Evolutionary conservation across 2,888 invertebrate species (phyloP).

Genomic region (Andrena bicolor): DNA sequence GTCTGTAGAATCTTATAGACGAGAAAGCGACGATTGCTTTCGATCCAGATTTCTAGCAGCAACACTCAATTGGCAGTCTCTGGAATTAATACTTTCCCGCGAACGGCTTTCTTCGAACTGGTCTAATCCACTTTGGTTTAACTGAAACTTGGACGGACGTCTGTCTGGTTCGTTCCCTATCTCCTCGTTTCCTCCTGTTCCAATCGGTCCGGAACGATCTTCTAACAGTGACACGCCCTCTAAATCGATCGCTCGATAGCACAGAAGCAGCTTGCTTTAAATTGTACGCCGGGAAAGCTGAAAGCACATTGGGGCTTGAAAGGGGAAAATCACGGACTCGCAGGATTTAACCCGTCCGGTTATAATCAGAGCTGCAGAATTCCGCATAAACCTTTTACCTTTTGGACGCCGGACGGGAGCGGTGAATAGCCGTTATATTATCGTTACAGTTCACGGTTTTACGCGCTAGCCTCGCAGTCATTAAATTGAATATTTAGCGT

Average conservation of each 20-base stretch:
- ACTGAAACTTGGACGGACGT: constrained; percentile 26
- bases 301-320: not conserved
- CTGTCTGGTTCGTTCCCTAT: constrained; percentile 14
- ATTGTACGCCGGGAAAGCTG: not conserved
- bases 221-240: not conserved
- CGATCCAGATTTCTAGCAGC: constrained; percentile 5
- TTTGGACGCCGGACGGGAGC: not conserved
- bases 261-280: not conserved
- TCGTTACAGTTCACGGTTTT: not conserved
- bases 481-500: constrained; percentile 16
- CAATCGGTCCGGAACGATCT: constrained; percentile 22
- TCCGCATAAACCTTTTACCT: not conserved
- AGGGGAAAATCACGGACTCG: not conserved
- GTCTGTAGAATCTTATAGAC: not conserved
- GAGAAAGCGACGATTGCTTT: not conserved
- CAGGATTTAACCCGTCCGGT: too few species aligned
- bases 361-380: too few species aligned
- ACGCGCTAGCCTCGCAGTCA: not conserved
- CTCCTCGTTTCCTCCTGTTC: not conserved
- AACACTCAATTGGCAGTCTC: constrained; percentile 18
- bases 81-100: constrained; percentile 13
- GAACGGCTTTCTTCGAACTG: constrained; percentile 10
- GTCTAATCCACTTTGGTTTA: constrained; percentile 50
- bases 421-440: not conserved
- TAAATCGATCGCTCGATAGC: constrained; percentile 28